Base-by-base conservation (phyloP, 1,140 invertebrate genomes). In the Cotesia chilonis region DNA sequence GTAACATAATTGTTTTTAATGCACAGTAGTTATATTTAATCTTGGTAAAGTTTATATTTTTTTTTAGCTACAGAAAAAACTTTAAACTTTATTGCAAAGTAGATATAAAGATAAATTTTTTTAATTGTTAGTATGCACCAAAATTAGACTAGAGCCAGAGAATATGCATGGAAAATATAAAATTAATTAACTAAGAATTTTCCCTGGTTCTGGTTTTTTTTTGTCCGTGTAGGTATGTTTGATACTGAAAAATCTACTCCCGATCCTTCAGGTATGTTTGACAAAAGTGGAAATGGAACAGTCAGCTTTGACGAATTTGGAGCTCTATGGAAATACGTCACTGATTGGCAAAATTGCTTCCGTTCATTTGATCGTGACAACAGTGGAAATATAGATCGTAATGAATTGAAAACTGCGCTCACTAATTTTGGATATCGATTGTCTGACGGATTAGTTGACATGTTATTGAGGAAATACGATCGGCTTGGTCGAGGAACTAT, bases 331-430 rank as follows among this genome's bases (percentile, higher is more conserved):
- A 98, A 98, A 83, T 99, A 99, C 87, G 95, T 99, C 0, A 96
- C 94, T n/a, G 96, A 99, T 81, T 99, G 98, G 97, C 96, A 98
- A 84, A 93, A 93, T 76, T 98, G 96, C 83, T 99, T 99, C 87
- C 90, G 94, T 68, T 94, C 92, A 2, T 99, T 98, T 86, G 98
- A 99, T 84, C 88, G 93, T 41, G 98, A 99, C 81, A 94, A 94
- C 81, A 98, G 95, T 12, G 97, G 97, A n/a, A 96, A 96, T 78
- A 99, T 99, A 76, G 96, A 98, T 85, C 92, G 90, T 80, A 87
- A 91, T 71, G 98, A 99, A 88, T 84, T 99, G 1, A 94, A 94
- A 86, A 94, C 91, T 71, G 97, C 98, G 4, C 86, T 99, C 0
- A 94, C 92, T 5, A 92, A 92, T 61, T 99, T 99, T 88, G 97